phyloP scores from a whole-genome alignment of 1,140 invertebrate species.

The Trichonephila inaurata region DNA sequence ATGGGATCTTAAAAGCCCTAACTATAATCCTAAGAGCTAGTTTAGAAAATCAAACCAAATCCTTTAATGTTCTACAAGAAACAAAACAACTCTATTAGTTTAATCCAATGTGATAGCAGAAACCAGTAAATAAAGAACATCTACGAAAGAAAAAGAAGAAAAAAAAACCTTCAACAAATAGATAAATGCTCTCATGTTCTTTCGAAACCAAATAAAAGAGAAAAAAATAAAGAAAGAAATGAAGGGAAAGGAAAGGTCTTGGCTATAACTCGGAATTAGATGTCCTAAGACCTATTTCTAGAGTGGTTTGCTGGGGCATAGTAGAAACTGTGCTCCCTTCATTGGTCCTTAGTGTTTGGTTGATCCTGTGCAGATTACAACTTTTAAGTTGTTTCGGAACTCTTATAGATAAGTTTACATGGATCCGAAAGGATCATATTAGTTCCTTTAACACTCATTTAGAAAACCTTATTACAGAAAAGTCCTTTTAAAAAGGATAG shows the following conservation, averaged over 20 bases:
- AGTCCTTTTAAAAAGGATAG: not conserved
- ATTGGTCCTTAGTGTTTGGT: not conserved
- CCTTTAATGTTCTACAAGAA: slow-evolving; percentile 34
- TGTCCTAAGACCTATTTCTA: not conserved
- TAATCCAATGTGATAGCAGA: slow-evolving; percentile 35
- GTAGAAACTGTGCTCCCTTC: not conserved
- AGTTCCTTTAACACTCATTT: not conserved
- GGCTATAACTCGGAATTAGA: slow-evolving; percentile 47
- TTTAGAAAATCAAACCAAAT: slow-evolving; percentile 18
- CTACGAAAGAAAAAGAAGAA: not conserved
- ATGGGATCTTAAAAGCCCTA: not conserved
- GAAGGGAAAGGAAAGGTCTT: not conserved
- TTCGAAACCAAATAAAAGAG: slow-evolving; percentile 29
- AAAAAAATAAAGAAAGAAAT: slow-evolving; percentile 3
- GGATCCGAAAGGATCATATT: not conserved
- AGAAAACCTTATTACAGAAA: not conserved
- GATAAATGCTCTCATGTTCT: not conserved
- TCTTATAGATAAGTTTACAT: not conserved
- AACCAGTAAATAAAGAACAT: slow-evolving; percentile 47
- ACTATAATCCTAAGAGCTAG: slow-evolving; percentile 16
- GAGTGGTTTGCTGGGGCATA: not conserved
- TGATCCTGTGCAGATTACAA: slow-evolving; percentile 17
- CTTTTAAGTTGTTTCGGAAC: slow-evolving; percentile 24
- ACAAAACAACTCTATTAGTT: slow-evolving; percentile 52
- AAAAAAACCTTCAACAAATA: not conserved